Evolutionary conservation across 92 coral and sea anemone species (phyloP).

Genomic region (Palythoa heliodiscus): DNA sequence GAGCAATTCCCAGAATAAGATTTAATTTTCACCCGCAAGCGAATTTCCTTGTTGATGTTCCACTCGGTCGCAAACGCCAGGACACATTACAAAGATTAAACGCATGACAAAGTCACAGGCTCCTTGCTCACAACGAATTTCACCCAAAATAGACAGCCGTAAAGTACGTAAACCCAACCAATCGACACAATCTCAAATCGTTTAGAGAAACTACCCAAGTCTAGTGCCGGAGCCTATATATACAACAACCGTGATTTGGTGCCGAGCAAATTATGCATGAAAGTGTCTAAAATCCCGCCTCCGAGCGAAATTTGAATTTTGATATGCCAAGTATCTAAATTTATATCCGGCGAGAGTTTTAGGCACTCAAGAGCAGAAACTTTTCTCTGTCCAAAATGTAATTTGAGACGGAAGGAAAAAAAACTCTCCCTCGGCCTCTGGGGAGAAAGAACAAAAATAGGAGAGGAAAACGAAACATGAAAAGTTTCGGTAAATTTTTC

Average conservation of each 20-base stretch:
- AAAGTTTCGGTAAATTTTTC: neutral
- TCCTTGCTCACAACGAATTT: neutral
- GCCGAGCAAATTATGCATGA: conserved; percentile 33
- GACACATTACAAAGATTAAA: neutral
- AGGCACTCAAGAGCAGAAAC: neutral
- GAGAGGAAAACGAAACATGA: neutral
- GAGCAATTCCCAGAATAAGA: conserved; percentile 39
- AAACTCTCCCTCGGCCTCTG: neutral
- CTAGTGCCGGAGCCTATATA: conserved; percentile 17
- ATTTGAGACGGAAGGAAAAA: conserved; percentile 31
- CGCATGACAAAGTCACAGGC: neutral
- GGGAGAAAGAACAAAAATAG: neutral
- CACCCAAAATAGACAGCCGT: neutral
- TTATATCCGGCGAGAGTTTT: conserved; percentile 35
- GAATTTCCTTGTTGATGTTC: conserved; percentile 17
- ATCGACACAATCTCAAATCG: neutral
- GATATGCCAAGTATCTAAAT: conserved; percentile 26
- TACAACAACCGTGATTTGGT: neutral
- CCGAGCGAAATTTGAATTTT: conserved; percentile 48
- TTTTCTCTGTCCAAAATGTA: conserved; percentile 34
- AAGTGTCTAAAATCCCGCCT: conserved; percentile 30
- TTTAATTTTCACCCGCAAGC: conserved; percentile 29
- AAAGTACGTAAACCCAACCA: conserved; percentile 15
- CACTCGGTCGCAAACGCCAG: neutral
- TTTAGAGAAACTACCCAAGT: conserved; percentile 2